Percentiles rank a stretch among this genome's conserved stretches.
Evolutionary conservation across 1,140 invertebrate species (phyloP).

Genomic region (Atta cephalotes): DNA sequence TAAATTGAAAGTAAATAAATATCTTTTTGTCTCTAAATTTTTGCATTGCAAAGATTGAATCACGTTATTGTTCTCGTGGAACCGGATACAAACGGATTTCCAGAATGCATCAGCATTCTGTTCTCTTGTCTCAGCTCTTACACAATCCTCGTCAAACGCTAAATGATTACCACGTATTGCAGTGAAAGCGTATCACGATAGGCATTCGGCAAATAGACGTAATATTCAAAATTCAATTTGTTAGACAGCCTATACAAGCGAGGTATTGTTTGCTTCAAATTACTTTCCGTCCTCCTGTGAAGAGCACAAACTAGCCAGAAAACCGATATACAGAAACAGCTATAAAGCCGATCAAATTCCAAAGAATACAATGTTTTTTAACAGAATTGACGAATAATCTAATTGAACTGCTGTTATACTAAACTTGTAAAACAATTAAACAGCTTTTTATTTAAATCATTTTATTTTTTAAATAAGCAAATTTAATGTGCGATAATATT

Average conservation of each 20-base stretch:
- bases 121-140: not conserved
- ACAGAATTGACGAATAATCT: slow-evolving; percentile 55
- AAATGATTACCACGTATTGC: slow-evolving; percentile 28
- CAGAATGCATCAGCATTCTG: not conserved
- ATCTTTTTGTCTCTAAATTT: not conserved
- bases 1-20: not conserved
- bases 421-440: not conserved
- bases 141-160: not conserved
- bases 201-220: slow-evolving; percentile 30
- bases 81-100: not conserved
- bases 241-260: slow-evolving; percentile 20
- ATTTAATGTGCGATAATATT: not conserved
- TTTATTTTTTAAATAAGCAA: not conserved
- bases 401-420: not conserved
- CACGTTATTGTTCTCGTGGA: not conserved
- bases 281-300: slow-evolving; percentile 51
- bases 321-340: slow-evolving; percentile 36
- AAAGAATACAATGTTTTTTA: slow-evolving; percentile 45
- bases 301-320: slow-evolving; percentile 42
- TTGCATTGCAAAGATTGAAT: not conserved
- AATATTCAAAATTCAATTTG: slow-evolving; percentile 60
- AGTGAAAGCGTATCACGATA: slow-evolving; percentile 27
- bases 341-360: slow-evolving; percentile 22
- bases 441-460: not conserved
- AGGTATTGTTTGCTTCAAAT: slow-evolving; percentile 65